Evolutionary conservation across 2,113 vertebrate genomes (phyloP), one percentile per base, ranked within the genome.

Genomic region (Anolis carolinensis): DNA sequence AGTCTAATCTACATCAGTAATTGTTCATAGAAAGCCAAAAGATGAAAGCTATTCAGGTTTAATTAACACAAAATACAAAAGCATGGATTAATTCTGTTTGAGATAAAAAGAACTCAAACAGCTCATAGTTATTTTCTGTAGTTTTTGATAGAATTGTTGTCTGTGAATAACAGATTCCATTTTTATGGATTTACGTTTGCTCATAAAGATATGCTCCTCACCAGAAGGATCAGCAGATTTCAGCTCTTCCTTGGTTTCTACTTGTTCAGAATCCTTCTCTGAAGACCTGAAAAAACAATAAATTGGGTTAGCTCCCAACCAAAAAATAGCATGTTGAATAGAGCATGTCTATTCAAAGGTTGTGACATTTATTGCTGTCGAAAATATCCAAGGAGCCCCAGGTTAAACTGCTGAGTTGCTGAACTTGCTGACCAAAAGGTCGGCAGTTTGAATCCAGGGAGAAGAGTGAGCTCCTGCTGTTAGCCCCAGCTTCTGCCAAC

Each of bases 251-350:
- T 81, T 86, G 20, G 30, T 70, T 74, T 86, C 85, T 50, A 86
- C 85, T 86, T 50, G 85, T 25, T 86, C 85, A 86, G 78, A 73
- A 74, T 86, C 85, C 16, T 65, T 81, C n/a, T 86, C 85, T 13
- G 78, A 0, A 50, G 78, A 65, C 39, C 85, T 86, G 70, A 14
- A 62, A 81, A 62, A 81, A 34, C 7, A 81, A 80, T 1, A 27
- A 20, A 48, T 63, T 39, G 50, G 70, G 34, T 83, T 36, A 83
- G n/a, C n/a, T n/a, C n/a, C n/a, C n/a, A n/a, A n/a, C n/a, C n/a
- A n/a, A n/a, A n/a, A n/a, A n/a, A n/a, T n/a, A n/a, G n/a, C n/a
- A n/a, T n/a, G n/a, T n/a, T n/a, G n/a, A n/a, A n/a, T n/a, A n/a
- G n/a, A n/a, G 2, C 16, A 59, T 59, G 55, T 18, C 55, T 59